Evolutionary conservation across 2,888 invertebrate genomes (phyloP).

Genomic region (Tryphoninae sp.): DNA sequence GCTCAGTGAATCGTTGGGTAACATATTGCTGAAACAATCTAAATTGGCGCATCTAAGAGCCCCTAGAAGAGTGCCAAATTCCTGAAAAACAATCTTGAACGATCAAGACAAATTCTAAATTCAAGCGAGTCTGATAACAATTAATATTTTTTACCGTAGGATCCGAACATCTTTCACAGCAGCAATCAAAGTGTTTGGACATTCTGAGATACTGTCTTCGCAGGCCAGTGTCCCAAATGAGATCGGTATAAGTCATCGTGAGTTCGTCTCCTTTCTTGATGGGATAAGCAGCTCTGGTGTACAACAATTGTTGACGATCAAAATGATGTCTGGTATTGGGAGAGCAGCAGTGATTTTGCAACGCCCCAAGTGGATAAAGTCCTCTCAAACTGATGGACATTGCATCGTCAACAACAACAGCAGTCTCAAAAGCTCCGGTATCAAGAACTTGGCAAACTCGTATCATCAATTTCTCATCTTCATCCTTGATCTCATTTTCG

Average conservation of each 20-base stretch:
- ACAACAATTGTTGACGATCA: slow-evolving; percentile 84
- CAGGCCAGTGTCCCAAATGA: slow-evolving; percentile 87
- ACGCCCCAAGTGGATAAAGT: slow-evolving; percentile 86
- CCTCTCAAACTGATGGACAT: slow-evolving; percentile 83
- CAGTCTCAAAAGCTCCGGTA: slow-evolving; percentile 87
- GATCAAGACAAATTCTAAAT: background rate
- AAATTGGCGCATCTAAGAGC: slow-evolving; percentile 84
- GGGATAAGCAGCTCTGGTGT: slow-evolving; percentile 84
- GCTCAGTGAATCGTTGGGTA: slow-evolving; percentile 84
- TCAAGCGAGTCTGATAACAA: background rate
- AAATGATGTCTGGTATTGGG: slow-evolving; percentile 87
- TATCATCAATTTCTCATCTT: slow-evolving; percentile 85
- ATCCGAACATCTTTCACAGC: slow-evolving; percentile 86
- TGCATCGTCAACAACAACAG: slow-evolving; percentile 80
- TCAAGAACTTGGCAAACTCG: slow-evolving; percentile 85
- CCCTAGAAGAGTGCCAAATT: slow-evolving; percentile 85
- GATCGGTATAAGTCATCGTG: slow-evolving; percentile 86
- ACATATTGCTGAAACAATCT: slow-evolving; percentile 82
- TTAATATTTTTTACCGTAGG: slow-evolving; percentile 80
- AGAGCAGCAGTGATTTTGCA: slow-evolving; percentile 87
- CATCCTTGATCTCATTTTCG: slow-evolving; percentile 82
- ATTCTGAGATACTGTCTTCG: slow-evolving; percentile 84
- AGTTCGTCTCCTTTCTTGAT: slow-evolving; percentile 86
- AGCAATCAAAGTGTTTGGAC: slow-evolving; percentile 88
- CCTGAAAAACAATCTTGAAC: slow-evolving; percentile 75